Evolutionary conservation across 2,888 invertebrate species (phyloP), one percentile per base, ranked within the genome.

Genomic region (Drosophila cognata): DNA sequence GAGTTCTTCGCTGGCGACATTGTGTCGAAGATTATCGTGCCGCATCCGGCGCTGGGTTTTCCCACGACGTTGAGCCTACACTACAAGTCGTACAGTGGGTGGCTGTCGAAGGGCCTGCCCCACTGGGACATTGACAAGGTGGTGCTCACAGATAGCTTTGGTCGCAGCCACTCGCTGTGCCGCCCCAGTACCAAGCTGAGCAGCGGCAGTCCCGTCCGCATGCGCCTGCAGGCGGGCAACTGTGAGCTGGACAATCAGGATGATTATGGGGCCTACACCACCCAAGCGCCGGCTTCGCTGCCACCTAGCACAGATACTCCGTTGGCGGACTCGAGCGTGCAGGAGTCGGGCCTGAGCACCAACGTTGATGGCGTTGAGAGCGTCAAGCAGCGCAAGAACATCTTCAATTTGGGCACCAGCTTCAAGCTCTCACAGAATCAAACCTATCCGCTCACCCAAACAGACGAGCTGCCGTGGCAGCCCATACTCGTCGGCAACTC

Each of bases 41-140:
- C 98, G 4, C 98, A 98, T 94, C 98, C 98, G 1, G 96, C 96
- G 29, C 94, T 98, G 71, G 95, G 96, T 21, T 96, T 96, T 80
- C 96, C 97, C 21, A 94, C 95, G 60, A 95, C 95, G 35, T 95
- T 96, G 1, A 95, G 97, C 90, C 94, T 98, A 28, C 95, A 96
- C 81, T 98, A 98, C 93, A 96, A 96, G 10, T 97, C 97, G 0
- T 98, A 98, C 94, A 96, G 96, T 79, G 98, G 98, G 18, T 98
- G 98, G 98, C 94, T 98, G 66, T 97, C 96, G 36, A 97, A 97
- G 28, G 98, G 97, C 2, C 94, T 97, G 65, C 95, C 96, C 43
- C 94, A 95, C 66, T 96, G 98, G 95, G 95, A 95, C 83, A 95
- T 98, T 71, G 96, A 98, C 93, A 97, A 97, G 92, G 95, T 98